Percentiles rank a stretch among this genome's conserved stretches.
Conservation (phyloP, 1,140 invertebrate species). For the Drosophila mauritiana region DNA sequence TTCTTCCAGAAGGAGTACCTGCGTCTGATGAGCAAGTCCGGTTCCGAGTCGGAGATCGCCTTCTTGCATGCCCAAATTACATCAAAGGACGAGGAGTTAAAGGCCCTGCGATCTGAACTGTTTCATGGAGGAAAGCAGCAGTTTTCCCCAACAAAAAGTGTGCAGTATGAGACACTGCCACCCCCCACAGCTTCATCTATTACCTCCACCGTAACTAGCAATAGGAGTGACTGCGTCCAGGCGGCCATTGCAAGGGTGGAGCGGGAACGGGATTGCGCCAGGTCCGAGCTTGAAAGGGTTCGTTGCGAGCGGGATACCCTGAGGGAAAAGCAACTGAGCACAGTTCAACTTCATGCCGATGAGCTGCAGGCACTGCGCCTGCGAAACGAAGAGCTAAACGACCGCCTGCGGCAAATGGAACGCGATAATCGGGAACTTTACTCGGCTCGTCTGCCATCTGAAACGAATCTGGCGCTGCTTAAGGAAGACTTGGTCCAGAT, state of each 20-base stretch:
- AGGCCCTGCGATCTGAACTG: conserved; percentile 56
- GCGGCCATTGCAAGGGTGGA: conserved; percentile 69
- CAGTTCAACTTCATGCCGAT: conserved; percentile 61
- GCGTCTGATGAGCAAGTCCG: conserved; percentile 61
- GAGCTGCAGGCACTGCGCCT: conserved; percentile 61
- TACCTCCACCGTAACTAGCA: conserved; percentile 27
- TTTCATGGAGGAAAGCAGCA: conserved; percentile 32
- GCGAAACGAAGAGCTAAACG: conserved; percentile 58
- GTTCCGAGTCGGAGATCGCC: conserved; percentile 70
- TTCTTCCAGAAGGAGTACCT: conserved; percentile 84
- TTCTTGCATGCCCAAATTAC: conserved; percentile 78
- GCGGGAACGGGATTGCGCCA: conserved; percentile 73
- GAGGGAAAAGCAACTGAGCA: conserved; percentile 67
- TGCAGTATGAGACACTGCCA: conserved; percentile 37
- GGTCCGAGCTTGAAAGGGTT: conserved; percentile 70
- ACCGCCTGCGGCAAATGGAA: conserved; percentile 63
- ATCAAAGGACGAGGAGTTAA: conserved; percentile 79
- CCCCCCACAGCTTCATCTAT: conserved; percentile 10
- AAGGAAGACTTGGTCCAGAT: conserved; percentile 69
- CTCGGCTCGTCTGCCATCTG: conserved; percentile 62
- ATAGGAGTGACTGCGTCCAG: conserved; percentile 72
- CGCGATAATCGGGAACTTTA: conserved; percentile 68
- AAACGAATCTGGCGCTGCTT: conserved; percentile 66
- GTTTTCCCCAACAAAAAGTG: conserved; percentile 45
- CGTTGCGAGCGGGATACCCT: conserved; percentile 74